Percentiles rank a stretch among this genome's conserved stretches.
Evolutionary conservation across 1,140 invertebrate genomes (phyloP).

Genomic region (Triops cancriformis): DNA sequence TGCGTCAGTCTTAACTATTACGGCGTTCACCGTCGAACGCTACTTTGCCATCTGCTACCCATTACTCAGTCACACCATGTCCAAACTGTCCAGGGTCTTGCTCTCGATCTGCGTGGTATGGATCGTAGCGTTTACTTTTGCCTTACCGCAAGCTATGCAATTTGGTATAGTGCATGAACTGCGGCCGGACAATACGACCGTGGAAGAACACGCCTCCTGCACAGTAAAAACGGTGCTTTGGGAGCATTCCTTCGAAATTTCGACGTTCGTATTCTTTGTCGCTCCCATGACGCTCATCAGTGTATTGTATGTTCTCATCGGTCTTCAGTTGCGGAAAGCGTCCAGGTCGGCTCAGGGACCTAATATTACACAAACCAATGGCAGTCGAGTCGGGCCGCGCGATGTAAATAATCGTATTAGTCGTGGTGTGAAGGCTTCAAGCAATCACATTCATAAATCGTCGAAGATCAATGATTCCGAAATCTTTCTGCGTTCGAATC

Average conservation of each 20-base stretch:
- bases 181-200: not conserved
- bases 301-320: constrained; percentile 74
- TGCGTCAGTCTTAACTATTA: constrained; percentile 85
- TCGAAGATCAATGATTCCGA: not conserved
- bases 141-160: constrained; percentile 57
- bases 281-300: constrained; percentile 74
- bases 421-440: not conserved
- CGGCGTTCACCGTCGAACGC: constrained; percentile 86
- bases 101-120: constrained; percentile 51
- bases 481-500: not conserved
- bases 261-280: constrained; percentile 1
- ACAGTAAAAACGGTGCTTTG: not conserved
- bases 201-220: not conserved
- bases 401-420: not conserved
- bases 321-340: constrained; percentile 57
- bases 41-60: constrained; percentile 93
- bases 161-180: not conserved
- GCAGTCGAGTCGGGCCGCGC: not conserved
- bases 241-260: not conserved
- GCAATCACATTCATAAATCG: not conserved
- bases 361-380: not conserved
- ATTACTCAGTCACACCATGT: constrained; percentile 76
- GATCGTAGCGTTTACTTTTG: constrained; percentile 52
- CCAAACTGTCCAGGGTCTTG: constrained; percentile 53
- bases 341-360: constrained; percentile 35